Evolutionary conservation across 2,797 vertebrate genomes (phyloP), one percentile per base, ranked within the genome.

Genomic region (Lophius americanus): DNA sequence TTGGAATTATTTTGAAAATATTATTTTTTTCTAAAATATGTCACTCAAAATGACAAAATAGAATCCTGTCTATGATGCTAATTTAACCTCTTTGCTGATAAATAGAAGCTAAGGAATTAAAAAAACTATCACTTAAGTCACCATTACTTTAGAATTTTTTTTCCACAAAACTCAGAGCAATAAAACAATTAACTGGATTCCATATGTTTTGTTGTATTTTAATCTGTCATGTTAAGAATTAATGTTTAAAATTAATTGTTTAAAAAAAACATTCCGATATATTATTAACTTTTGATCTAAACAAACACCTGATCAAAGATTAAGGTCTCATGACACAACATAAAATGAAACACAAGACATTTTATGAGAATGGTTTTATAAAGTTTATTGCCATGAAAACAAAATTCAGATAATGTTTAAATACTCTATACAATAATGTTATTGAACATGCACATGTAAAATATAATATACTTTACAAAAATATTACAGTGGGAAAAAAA

Each of bases 331-430:
- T 36, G 62, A 74, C 48, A 38, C 7, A 76, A 70, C 4, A 38
- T 57, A 13, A 60, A 83, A 81, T 55, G 53, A 79, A 79, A 83
- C 70, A 49, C 42, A 65, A 85, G 55, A 79, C 55, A 12, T 82
- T 66, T 78, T 77, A 82, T 54, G 46, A 50, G 64, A 79, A 60
- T 64, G 79, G 51, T 79, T 83, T 81, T 69, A 82, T 63, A 83
- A 86, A 83, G 86, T 94, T 94, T 94, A 94, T 94, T 94, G 84
- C 79, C 84, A 90, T 71, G 75, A 87, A 80, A 78, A 83, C 84
- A 82, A 84, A 76, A 85, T 88, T 64, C 48, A 75, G 75, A 85
- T 87, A 84, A 64, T 88, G 91, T 87, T 94, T 95, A 94, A 95
- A 95, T 94, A 93, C 81, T 93, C 86, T 88, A 85, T 79, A 92